Conservation (phyloP, 1,140 invertebrate genomes). For the Metopolophium dirhodum region DNA sequence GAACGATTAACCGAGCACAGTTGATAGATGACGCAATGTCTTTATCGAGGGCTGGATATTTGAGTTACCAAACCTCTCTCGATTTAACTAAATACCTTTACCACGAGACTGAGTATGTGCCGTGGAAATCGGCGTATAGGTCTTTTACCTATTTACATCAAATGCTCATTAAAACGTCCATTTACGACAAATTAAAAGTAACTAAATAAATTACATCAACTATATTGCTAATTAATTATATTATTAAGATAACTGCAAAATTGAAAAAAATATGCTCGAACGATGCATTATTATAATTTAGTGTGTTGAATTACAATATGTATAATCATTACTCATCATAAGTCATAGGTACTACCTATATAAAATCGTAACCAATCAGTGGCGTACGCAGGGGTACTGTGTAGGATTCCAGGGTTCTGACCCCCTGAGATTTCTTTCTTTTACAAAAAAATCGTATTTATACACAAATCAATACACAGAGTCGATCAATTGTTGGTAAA, state of each 20-base stretch:
- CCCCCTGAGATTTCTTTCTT: no score
- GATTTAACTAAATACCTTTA: constrained; percentile 76
- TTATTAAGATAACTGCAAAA: no score
- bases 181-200: constrained; percentile 80
- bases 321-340: neutral
- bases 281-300: neutral
- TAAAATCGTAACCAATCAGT: no score
- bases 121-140: constrained; percentile 78
- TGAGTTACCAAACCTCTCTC: constrained; percentile 74
- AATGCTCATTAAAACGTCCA: constrained; percentile 75
- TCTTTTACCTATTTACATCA: constrained; percentile 74
- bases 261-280: no score
- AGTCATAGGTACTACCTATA: no score
- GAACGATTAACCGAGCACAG: constrained; percentile 83
- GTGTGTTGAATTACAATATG: neutral
- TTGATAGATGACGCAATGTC: constrained; percentile 87
- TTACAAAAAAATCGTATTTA: no score
- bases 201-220: neutral
- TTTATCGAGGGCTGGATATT: constrained; percentile 73
- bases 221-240: no score
- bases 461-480: no score
- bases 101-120: constrained; percentile 78
- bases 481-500: no score
- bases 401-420: no score
- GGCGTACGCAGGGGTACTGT: no score